Conservation (phyloP, 2,888 invertebrate genomes). For the Lycaena phlaeas region DNA sequence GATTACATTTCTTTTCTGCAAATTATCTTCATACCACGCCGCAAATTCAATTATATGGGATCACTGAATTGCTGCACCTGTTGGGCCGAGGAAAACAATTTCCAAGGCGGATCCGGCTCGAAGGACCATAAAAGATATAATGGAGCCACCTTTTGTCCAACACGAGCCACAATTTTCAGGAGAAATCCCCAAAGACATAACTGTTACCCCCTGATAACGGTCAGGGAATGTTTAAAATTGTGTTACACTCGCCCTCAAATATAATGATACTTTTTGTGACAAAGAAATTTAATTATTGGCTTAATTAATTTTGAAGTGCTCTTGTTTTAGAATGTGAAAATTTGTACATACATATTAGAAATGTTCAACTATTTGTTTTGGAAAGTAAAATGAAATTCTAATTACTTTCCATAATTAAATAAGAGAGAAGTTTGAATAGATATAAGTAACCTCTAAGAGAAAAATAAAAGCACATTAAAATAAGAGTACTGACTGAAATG, state of each 20-base stretch:
- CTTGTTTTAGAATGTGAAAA: too few species aligned
- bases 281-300: too few species aligned
- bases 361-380: too few species aligned
- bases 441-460: too few species aligned
- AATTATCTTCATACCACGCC: not conserved
- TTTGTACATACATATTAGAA: too few species aligned
- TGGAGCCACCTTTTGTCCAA: slow-evolving; percentile 30
- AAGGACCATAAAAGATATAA: slow-evolving; percentile 37
- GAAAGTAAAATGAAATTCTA: too few species aligned
- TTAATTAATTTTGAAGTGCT: too few species aligned
- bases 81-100: slow-evolving; percentile 36
- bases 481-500: too few species aligned
- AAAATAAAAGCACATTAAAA: too few species aligned
- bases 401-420: too few species aligned
- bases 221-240: slow-evolving; percentile 31
- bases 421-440: too few species aligned
- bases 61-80: slow-evolving; percentile 25
- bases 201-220: slow-evolving; percentile 19
- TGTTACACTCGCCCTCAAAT: slow-evolving; percentile 15
- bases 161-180: slow-evolving; percentile 29
- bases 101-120: slow-evolving; percentile 32
- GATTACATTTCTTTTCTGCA: not conserved
- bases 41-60: slow-evolving; percentile 24
- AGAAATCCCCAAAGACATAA: slow-evolving; percentile 25
- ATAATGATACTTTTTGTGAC: not conserved